Evolutionary conservation across 2,797 vertebrate genomes (phyloP), one percentile per base, ranked within the genome.

Genomic region (Anabas testudineus): DNA sequence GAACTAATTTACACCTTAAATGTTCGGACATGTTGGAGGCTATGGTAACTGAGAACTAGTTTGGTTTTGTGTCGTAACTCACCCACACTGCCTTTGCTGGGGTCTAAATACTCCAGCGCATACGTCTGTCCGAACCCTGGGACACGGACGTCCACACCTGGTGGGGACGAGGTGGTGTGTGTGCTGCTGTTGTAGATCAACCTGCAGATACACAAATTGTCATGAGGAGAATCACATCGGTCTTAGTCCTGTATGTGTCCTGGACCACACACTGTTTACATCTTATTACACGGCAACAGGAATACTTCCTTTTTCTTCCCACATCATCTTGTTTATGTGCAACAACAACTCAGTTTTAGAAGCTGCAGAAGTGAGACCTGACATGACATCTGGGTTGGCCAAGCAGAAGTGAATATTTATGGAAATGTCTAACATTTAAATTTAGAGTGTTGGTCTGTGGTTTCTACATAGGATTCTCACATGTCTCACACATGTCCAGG

Each of bases 81-180:
- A 99, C 98, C 97, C 74, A 99, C 93, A 0, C 91, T 94, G 48
- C 84, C 94, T 91, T 97, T 98, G 87, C 95, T 97, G 18, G 98
- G 98, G 87, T 99, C 98, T 83, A 99, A 93, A 88, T 95, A 99
- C 86, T 99, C 98, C 87, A 99, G 5, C 0, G 97, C 88, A 54
- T 89, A 97, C 0, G 98, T 99, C 78, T 96, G 65, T 28, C 98
- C 98, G 46, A 99, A 99, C n/a, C 97, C 97, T 0, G 98, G 98
- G 19, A 99, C 95, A 49, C 93, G 93, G 30, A 99, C 83, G 54
- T 96, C 92, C 71, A 99, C 98, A 13, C 98, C 98, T 0, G 95
- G 94, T 0, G 98, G 98, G 19, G 95, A 90, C 2, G 92, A 92
- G 22, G 94, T 95, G 52, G 78, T 62, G 81, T 93, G 94, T 59